Evolutionary conservation across 1,140 invertebrate species (phyloP).

Genomic region (Drusus annulatus): DNA sequence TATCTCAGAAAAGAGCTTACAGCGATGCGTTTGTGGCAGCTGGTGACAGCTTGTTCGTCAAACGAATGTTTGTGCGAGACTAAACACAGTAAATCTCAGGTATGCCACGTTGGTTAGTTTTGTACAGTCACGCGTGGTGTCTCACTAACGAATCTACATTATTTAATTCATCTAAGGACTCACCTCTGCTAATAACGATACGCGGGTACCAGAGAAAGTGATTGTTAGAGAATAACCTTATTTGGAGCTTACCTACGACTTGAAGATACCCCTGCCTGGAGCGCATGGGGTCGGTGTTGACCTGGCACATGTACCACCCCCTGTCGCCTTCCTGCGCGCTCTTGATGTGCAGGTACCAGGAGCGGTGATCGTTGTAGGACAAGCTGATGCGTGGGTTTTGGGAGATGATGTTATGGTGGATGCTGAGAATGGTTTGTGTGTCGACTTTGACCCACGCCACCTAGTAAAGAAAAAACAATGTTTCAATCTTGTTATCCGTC

Average conservation of each 20-base stretch:
- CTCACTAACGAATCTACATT: no score
- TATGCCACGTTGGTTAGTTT: no score
- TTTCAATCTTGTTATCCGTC: no score
- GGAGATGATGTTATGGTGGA: constrained; percentile 90
- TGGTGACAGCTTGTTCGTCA: no score
- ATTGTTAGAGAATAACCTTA: constrained; percentile 88
- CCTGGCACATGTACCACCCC: constrained; percentile 90
- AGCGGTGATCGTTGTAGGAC: constrained; percentile 88
- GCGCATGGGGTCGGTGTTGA: constrained; percentile 90
- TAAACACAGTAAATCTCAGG: no score
- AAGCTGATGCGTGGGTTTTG: constrained; percentile 89
- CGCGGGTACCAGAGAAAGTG: constrained; percentile 91
- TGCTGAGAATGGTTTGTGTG: constrained; percentile 91
- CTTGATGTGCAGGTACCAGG: constrained; percentile 89
- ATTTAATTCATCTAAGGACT: no score
- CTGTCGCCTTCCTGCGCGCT: constrained; percentile 86
- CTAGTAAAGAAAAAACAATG: constrained; percentile 65
- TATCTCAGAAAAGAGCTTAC: no score
- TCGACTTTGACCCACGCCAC: constrained; percentile 93
- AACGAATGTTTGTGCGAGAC: no score
- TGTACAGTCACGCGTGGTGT: no score
- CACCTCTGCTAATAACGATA: no score
- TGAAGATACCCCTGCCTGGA: constrained; percentile 88
- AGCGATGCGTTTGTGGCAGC: no score
- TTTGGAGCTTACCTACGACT: constrained; percentile 85